Evolutionary conservation across 92 coral and sea anemone genomes (phyloP), one percentile per base, ranked within the genome.

Genomic region (Muricea muricata): DNA sequence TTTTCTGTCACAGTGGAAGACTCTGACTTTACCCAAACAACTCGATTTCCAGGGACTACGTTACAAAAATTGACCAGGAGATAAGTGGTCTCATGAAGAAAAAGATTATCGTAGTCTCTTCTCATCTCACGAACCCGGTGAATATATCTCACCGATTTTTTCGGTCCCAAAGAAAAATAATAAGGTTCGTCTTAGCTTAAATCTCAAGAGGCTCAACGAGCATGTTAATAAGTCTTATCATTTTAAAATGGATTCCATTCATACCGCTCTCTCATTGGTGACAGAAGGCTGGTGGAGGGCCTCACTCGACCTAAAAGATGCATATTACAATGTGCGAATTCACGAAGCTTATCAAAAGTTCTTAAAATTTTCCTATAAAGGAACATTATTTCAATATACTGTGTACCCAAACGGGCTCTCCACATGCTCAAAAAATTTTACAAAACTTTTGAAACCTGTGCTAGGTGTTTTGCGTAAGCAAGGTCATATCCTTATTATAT

Each of bases 391-490:
- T 9, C 4, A 37, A 37, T 86, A 86, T 48, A 76, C 84, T 30
- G 91, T 61, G 13, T 52, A 77, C 69, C 93, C 91, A 6, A 90
- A 87, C 60, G 93, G 93, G 21, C 61, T 90, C 31, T 83, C 88
- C 31, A 76, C 57, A 37, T 90, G 88, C 87, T 90, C 93, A 33
- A 87, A 88, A 77, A 65, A 54, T 6, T 90, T 90, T 57, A 77
- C 93, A 29, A 90, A 90, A 73, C 41, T 87, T 40, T 24, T 90
- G 69, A 90, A 90, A 79, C 91, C 89, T 12, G 87, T 88, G 1
- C 30, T 91, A 60, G 73, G 89, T 15, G 52, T 52, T 78, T 42
- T 91, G 31, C 29, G 87, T 23, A 76, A 46, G 45, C 8, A 60
- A 12, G 82, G 78, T 32, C 89, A 79, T 75, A 87, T 87, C 4